A percentile compares a stretch with the other conserved stretches of the same genome.
Evolutionary conservation across 2,797 vertebrate species (phyloP).

Genomic region (Gymnocypris eckloni): DNA sequence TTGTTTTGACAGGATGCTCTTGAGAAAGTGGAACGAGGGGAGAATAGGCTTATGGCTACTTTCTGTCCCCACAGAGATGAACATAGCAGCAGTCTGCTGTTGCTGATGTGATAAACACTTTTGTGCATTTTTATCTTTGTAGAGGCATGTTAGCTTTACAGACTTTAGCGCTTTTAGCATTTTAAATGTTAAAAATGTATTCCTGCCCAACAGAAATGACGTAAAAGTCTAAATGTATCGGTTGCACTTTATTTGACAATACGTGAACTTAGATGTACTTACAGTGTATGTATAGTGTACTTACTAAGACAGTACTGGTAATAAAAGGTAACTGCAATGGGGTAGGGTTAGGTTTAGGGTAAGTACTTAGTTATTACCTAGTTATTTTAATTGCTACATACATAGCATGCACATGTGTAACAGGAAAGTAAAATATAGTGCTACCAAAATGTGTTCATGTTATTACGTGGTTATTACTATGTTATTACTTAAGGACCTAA

Average conservation of each 20-base stretch:
- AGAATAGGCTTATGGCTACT: constrained; percentile 44
- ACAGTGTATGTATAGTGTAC: too few species aligned
- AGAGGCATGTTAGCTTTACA: background rate
- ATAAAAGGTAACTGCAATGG: too few species aligned
- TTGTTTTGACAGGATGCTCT: constrained; percentile 48
- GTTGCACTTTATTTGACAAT: too few species aligned
- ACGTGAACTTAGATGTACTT: too few species aligned
- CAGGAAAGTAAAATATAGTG: too few species aligned
- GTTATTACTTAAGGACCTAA: background rate
- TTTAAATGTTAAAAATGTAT: background rate
- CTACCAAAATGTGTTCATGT: background rate
- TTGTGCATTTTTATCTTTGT: constrained; percentile 17
- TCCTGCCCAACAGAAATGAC: background rate
- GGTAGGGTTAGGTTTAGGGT: too few species aligned
- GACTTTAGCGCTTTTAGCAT: background rate
- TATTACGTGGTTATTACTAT: background rate
- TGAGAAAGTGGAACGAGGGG: constrained; percentile 24
- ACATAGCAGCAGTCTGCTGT: constrained; percentile 40
- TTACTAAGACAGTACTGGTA: too few species aligned
- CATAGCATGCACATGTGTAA: too few species aligned
- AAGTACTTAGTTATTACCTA: too few species aligned
- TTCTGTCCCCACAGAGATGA: constrained; percentile 32
- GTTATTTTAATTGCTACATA: too few species aligned
- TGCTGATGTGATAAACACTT: constrained; percentile 35
- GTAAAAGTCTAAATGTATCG: background rate